Base-by-base conservation (phyloP, 2,113 vertebrate species). In the Pterophyllum scalare region DNA sequence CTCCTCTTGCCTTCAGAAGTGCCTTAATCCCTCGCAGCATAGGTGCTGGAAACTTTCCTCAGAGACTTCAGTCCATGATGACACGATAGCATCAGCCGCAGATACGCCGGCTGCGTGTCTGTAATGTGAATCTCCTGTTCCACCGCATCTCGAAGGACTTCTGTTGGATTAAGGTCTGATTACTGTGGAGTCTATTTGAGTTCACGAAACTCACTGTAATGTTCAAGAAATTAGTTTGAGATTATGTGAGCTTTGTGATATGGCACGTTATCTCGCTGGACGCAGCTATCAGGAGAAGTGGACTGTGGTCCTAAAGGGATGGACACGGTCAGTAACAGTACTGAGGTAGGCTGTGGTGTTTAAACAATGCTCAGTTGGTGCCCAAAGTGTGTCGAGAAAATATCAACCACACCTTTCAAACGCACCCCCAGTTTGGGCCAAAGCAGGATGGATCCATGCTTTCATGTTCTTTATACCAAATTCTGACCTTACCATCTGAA, bases 11-110 rank as follows among this genome's bases (percentile, higher is more conserved):
- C 13, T 5, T 46, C 43, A 46, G 43, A 46, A 46, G 5, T 19
- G 2, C 40, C 15, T 49, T 19, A 19, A 28, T 46, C 19, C 26
- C 40, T 46, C 22, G 26, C 0, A 0, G 22, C 22, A 43, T 17
- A 43, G 20, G 2, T 22, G 60, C 31, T 62, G 60, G 43, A 64
- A 64, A 14, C 20, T 1, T 38, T 62, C 60, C 33, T 38, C 13
- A 0, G 0, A 13, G 62, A 65, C 26, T 65, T 65, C 62, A 17
- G 7, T 24, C 62, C 0, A 43, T 24, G 24, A 24, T 24, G 43
- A 24, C 35, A 24, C 24, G 24, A 65, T n/a, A 43, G n/a, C 38
- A 15, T 65, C 38, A 43, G 4, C n/a, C n/a, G n/a, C n/a, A n/a
- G n/a, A n/a, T n/a, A n/a, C n/a, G n/a, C n/a, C n/a, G n/a, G n/a